phyloP scores from a whole-genome alignment of 2,888 invertebrate species.

The Tipula lateralis region DNA sequence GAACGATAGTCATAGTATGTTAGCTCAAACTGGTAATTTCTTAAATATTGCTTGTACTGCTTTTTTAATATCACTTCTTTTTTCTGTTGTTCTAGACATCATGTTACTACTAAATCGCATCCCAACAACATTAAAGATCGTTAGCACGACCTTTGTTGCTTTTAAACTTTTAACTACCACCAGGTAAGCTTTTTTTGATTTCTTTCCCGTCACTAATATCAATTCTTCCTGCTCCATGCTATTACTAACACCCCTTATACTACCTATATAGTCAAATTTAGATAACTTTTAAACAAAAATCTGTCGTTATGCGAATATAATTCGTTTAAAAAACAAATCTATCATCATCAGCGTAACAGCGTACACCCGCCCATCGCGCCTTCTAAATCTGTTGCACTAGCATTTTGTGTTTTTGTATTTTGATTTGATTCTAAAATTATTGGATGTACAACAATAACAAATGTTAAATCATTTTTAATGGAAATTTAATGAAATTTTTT shows the following conservation, averaged over 20 bases:
- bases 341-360: neutral
- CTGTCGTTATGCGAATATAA: neutral
- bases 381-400: neutral
- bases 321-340: neutral
- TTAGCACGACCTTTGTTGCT: constrained; percentile 26
- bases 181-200: constrained; percentile 5
- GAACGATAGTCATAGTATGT: too few species aligned
- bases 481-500: neutral
- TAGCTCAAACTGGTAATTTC: too few species aligned
- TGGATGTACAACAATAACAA: neutral
- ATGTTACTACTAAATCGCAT: constrained; percentile 12
- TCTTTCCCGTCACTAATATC: neutral
- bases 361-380: neutral
- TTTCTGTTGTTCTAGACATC: neutral
- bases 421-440: neutral
- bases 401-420: neutral
- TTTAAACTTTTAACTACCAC: neutral
- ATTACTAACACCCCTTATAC: neutral
- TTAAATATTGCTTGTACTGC: too few species aligned
- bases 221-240: neutral
- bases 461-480: neutral
- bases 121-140: neutral
- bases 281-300: neutral
- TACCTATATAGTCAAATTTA: neutral
- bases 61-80: neutral